Conservation (phyloP, 2,113 vertebrate genomes). For the Syrrhaptes paradoxus region DNA sequence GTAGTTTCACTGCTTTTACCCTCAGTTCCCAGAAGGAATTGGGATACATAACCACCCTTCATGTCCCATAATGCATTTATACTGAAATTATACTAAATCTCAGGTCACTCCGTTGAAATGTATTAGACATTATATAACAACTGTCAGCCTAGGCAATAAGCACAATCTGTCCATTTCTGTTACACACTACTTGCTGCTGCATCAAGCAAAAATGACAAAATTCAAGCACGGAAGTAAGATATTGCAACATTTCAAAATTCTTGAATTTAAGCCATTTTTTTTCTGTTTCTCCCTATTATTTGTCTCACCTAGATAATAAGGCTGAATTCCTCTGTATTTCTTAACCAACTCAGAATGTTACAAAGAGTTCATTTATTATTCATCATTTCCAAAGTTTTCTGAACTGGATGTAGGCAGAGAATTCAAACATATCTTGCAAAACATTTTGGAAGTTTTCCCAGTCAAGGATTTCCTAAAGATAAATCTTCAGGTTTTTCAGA, state of each 20-base stretch:
- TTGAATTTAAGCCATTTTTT: not conserved
- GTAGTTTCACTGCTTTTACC: not conserved
- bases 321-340: not conserved
- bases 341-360: not conserved
- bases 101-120: not conserved
- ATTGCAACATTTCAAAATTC: not conserved
- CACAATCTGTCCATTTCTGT: not conserved
- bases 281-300: not conserved
- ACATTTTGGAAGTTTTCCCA: not conserved
- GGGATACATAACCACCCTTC: not conserved
- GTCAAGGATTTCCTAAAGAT: not conserved
- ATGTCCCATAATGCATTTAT: not conserved
- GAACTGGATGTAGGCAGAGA: not conserved
- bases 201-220: not conserved
- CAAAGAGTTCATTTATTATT: not conserved
- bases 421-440: not conserved
- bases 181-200: not conserved
- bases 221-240: not conserved
- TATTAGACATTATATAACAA: not conserved
- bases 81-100: not conserved
- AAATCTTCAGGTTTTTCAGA: not conserved
- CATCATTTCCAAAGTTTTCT: not conserved
- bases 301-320: not conserved
- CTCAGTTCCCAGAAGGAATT: not conserved
- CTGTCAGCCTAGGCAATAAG: not conserved